A percentile compares a stretch with the other conserved stretches of the same genome.
Evolutionary conservation across 2,888 invertebrate genomes (phyloP).

Genomic region (Rotaria macrura): DNA sequence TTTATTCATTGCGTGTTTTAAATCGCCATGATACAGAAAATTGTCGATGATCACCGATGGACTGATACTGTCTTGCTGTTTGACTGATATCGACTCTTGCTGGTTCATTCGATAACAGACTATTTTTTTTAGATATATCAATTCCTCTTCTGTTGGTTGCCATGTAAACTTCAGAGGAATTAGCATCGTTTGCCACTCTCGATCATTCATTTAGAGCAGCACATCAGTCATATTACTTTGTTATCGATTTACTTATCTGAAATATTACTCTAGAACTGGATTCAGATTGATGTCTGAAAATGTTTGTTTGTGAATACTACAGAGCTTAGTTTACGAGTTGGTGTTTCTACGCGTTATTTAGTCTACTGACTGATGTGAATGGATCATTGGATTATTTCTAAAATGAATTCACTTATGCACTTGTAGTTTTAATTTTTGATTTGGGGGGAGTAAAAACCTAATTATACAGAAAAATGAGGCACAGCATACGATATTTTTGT

Average conservation of each 20-base stretch:
- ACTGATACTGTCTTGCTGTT: background rate
- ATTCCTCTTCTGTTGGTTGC: background rate
- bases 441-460: too few relatives aligned
- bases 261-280: background rate
- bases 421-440: too few relatives aligned
- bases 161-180: background rate
- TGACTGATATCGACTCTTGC: background rate
- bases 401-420: too few relatives aligned
- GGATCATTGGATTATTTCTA: too few relatives aligned
- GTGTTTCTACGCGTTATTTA: too few relatives aligned
- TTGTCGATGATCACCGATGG: background rate
- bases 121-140: background rate
- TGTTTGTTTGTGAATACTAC: background rate
- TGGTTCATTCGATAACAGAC: background rate
- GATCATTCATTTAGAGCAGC: background rate
- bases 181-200: background rate
- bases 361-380: too few relatives aligned
- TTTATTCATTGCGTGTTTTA: background rate
- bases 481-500: too few relatives aligned
- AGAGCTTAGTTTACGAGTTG: too few relatives aligned
- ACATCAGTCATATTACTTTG: too few relatives aligned
- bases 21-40: background rate
- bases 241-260: background rate
- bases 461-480: too few relatives aligned
- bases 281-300: background rate